A percentile compares a stretch with the other conserved stretches of the same genome.
These are phyloP conservation scores for Amphimedon queenslandica DNA, from an alignment of 37 sponge, comb jelly and placozoan species.

Conservation along the genomic window DNA sequence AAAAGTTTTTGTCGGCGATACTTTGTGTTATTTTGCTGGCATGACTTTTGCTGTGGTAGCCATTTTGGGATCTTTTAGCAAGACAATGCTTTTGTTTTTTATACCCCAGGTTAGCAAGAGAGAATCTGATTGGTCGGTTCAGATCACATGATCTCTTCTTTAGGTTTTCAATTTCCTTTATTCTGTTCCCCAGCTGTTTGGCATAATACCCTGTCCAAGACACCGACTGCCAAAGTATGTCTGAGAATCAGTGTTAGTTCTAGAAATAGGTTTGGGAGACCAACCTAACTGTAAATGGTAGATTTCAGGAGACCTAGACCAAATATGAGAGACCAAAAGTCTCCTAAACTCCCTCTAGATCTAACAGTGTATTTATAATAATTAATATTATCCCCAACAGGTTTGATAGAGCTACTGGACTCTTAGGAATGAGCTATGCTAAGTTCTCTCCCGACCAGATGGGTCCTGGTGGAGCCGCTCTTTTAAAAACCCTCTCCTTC, in stretches of 20 bases:
- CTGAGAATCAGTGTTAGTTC: no score
- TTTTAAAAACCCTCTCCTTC: slow-evolving; percentile 39
- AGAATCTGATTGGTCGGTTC: no score
- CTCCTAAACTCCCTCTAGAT: no score
- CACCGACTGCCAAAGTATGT: slow-evolving; percentile 92
- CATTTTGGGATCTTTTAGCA: slow-evolving; percentile 93
- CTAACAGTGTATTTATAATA: no score
- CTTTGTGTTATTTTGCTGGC: slow-evolving; percentile 97
- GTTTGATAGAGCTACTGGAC: slow-evolving; percentile 43
- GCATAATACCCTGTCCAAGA: slow-evolving; percentile 87
- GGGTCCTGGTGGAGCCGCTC: slow-evolving; percentile 13
- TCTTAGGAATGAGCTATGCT: slow-evolving; percentile 77
- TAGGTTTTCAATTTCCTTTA: slow-evolving; percentile 87
- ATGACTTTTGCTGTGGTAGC: slow-evolving; percentile 96
- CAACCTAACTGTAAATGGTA: no score
- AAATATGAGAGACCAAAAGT: no score
- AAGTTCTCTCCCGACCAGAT: slow-evolving; percentile 65
- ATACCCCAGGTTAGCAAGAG: slow-evolving; percentile 85
- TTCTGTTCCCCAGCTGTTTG: slow-evolving; percentile 91
- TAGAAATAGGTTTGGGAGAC: no score
- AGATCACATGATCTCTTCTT: not conserved
- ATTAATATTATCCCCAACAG: no score
- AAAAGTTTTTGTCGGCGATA: slow-evolving; percentile 95
- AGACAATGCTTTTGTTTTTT: slow-evolving; percentile 94
- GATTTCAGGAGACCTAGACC: no score